These are phyloP conservation scores for Pollachius pollachius DNA, from an alignment of 2,113 vertebrate genomes.

Conservation along the genomic window DNA sequence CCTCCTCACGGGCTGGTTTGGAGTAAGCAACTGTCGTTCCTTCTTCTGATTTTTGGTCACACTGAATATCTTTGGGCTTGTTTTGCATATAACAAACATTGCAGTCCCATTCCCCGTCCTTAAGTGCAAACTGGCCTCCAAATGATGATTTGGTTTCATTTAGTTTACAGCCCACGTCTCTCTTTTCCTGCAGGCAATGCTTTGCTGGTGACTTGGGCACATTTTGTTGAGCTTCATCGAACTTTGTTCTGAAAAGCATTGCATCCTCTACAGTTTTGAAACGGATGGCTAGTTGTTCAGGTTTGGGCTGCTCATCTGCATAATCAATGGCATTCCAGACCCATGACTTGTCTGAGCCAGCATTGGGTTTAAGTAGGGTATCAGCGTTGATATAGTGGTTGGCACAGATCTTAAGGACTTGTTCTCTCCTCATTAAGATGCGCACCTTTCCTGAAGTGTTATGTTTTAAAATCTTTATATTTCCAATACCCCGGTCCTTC, in stretches of 20 bases:
- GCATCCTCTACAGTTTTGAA: conserved; percentile 97
- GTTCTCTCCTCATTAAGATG: conserved; percentile 94
- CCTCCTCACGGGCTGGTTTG: conserved; percentile 87
- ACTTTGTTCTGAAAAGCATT: conserved; percentile 87
- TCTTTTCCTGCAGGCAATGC: conserved; percentile 30
- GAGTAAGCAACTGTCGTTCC: too few species aligned
- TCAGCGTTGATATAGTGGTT: conserved; percentile 95
- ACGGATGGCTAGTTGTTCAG: conserved; percentile 92
- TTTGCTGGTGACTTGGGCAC: conserved; percentile 54
- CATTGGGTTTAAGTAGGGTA: conserved; percentile 89
- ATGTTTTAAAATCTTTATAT: conserved; percentile 94
- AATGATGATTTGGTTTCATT: conserved; percentile 39
- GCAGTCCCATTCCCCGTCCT: conserved; percentile 85
- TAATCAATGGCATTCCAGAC: conserved; percentile 97
- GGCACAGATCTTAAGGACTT: conserved; percentile 96
- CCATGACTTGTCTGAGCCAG: conserved; percentile 92
- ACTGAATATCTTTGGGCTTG: conserved; percentile 60
- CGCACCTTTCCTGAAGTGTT: conserved; percentile 89
- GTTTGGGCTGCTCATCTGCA: conserved; percentile 89
- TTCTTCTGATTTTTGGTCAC: too few species aligned
- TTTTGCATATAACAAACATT: conserved; percentile 78
- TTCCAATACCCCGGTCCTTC: conserved; percentile 95
- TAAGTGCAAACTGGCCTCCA: conserved; percentile 74
- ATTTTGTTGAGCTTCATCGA: conserved; percentile 87
- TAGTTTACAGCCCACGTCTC: conserved; percentile 21